Percentiles rank a stretch among this genome's conserved stretches.
Evolutionary conservation across 2,113 vertebrate species (phyloP).

Genomic region (Sphaerodactylus townsendi): DNA sequence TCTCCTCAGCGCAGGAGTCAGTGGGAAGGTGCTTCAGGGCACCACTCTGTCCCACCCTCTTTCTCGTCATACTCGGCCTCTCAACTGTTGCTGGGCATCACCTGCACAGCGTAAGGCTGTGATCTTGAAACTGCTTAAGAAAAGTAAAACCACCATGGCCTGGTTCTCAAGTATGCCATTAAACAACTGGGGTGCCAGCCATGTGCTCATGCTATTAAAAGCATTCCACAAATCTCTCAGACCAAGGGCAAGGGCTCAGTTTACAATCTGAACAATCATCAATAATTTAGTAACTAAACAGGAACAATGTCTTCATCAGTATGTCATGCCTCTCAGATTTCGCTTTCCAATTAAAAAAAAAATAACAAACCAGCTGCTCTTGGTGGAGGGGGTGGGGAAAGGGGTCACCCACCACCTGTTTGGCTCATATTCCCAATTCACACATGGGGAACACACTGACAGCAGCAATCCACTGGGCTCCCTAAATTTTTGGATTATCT

Average conservation of each 20-base stretch:
- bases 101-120: background rate
- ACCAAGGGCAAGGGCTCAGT: constrained; percentile 27
- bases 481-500: background rate
- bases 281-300: constrained; percentile 17
- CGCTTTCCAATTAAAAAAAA: constrained; percentile 15
- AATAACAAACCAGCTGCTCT: constrained; percentile 29
- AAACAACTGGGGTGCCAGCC: background rate
- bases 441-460: constrained; percentile 5
- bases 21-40: too few relatives aligned
- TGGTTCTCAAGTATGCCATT: background rate
- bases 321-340: constrained; percentile 39
- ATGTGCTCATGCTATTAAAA: background rate
- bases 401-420: too few relatives aligned
- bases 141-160: background rate
- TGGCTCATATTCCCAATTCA: constrained; percentile 1
- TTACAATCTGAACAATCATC: constrained; percentile 41
- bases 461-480: background rate
- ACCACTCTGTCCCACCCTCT: too few relatives aligned
- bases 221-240: background rate
- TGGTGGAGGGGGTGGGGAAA: background rate
- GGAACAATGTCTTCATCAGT: background rate
- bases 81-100: background rate
- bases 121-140: too few relatives aligned
- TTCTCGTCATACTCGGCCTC: too few relatives aligned
- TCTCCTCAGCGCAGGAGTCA: too few relatives aligned